Base-by-base conservation (phyloP, 2,113 vertebrate species). In the Pipa parva region DNA sequence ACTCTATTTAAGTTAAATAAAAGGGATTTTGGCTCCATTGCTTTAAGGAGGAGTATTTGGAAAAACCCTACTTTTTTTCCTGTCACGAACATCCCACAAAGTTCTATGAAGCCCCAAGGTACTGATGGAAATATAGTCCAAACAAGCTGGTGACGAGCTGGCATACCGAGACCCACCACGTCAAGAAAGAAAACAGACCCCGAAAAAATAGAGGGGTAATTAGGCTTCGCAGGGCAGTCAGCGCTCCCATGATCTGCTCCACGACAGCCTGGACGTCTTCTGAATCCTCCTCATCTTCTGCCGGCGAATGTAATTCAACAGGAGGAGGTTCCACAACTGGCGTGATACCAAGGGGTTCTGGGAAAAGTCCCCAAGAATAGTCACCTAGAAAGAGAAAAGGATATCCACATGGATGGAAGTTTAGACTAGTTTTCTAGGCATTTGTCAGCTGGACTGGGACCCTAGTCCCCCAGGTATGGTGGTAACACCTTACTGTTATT, bases 81-180 rank as follows among this genome's bases (percentile, higher is more conserved):
- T 42, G 39, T 37, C 7, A 22, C 5, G 1, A 21, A 13, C 25
- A 22, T 21, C 17, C 4, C 26, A 33, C 5, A 10, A 29, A 25
- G 2, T 0, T 27, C 78, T 86, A 95, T 64, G 89, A 92, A 18
- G 84, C 80, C 21, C 90, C 87, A 58, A 99, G 84, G 76, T 95
- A 92, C 85, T 91, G 93, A 81, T 98, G 95, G 84, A 97, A 97
- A 73, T 97, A 97, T 73, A 99, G 89, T 27, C 97, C 97, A 0
- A 97, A 97, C 72, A 99, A 85, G 62, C 93, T 93, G 81, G 91
- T 89, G 77, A 97, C 79, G 1, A 97, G 78, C 79, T 98, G 95
- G 79, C 97, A 98, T 72, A 87, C 86, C 0, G 94, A 90, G 10
- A 93, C 88, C 97, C 97, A 99, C 97, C 95, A 99, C 17, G 92